Percentiles rank a stretch among this genome's conserved stretches.
These are phyloP conservation scores for Enoplosus armatus DNA, from an alignment of 2,797 vertebrate species.

Conservation along the genomic window DNA sequence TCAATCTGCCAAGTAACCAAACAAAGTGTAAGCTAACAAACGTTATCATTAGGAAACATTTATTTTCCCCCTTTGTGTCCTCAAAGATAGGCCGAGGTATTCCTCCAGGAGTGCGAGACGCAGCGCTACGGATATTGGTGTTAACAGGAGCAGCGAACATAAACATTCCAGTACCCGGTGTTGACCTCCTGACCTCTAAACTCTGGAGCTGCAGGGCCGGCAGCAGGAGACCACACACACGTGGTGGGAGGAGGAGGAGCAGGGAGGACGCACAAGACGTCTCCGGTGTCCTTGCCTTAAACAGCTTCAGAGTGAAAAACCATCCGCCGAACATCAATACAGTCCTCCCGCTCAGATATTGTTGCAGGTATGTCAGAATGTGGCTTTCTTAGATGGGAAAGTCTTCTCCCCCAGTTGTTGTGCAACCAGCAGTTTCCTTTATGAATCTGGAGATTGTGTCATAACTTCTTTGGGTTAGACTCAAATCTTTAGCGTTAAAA, in stretches of 20 bases:
- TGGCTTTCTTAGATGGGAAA: slow-evolving; percentile 64
- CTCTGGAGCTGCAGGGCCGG: slow-evolving; percentile 54
- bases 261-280: slow-evolving; percentile 37
- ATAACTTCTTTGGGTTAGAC: slow-evolving; percentile 55
- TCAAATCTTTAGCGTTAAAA: slow-evolving; percentile 56
- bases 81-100: slow-evolving; percentile 11
- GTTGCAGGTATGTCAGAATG: slow-evolving; percentile 56
- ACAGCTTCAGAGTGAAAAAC: slow-evolving; percentile 65
- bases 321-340: slow-evolving; percentile 29
- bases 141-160: slow-evolving; percentile 72
- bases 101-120: slow-evolving; percentile 30
- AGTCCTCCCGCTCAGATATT: slow-evolving; percentile 6
- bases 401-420: slow-evolving; percentile 44
- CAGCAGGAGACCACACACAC: slow-evolving; percentile 77
- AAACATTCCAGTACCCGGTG: slow-evolving; percentile 79
- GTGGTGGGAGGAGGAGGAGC: slow-evolving; percentile 53
- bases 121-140: slow-evolving; percentile 56
- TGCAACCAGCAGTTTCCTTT: slow-evolving; percentile 68
- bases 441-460: slow-evolving; percentile 74
- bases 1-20: slow-evolving; percentile 25
- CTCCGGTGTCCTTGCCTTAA: slow-evolving; percentile 62
- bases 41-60: neutral
- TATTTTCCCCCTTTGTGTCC: slow-evolving; percentile 6
- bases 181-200: slow-evolving; percentile 78
- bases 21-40: slow-evolving; percentile 14